Base-by-base conservation (phyloP, 2,113 vertebrate species). In the Recurvirostra avosetta region DNA sequence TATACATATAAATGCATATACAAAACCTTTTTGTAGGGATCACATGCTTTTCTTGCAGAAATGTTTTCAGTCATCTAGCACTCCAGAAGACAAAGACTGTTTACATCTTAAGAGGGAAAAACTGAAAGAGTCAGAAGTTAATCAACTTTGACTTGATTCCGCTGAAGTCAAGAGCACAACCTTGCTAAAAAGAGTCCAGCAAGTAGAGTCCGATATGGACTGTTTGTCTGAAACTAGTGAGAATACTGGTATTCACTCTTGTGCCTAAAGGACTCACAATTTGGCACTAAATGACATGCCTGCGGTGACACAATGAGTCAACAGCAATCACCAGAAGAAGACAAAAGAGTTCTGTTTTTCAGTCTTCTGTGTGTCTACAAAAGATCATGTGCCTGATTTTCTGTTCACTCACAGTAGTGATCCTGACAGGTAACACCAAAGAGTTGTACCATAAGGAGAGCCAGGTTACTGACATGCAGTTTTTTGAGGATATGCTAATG, bases 361-460 rank as follows among this genome's bases (percentile, higher is more conserved):
- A 32, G 21, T 22, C 29, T 72, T 12, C 11, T 10, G 1, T 26
- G 2, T 34, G 18, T 5, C 56, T 43, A 4, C 1, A 6, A 50
- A 77, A 89, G 49, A 58, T 3, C 11, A 15, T 2, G 6, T 4
- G 4, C 7, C 15, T 58, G 8, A 10, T 26, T 81, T 75, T 85
- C 34, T 32, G 0, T 15, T 52, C 19, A 5, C 17, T 58, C 25
- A 40, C 8, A n/a, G n/a, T 6, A 45, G 9, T 9, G 7, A 26
- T 47, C 15, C 45, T 15, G 25, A 15, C 6, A 22, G 32, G 25
- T 17, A 45, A 20, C 26, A 15, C 4, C 0, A 0, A 47, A 17
- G 19, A 25, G 12, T 9, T 0, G 0, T 15, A 26, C 12, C 5
- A 10, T 8, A 22, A 55, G 27, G 50, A 75, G 67, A 49, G 7